Evolutionary conservation across 1,140 invertebrate species (phyloP).

Genomic region (Drosophila pandora): DNA sequence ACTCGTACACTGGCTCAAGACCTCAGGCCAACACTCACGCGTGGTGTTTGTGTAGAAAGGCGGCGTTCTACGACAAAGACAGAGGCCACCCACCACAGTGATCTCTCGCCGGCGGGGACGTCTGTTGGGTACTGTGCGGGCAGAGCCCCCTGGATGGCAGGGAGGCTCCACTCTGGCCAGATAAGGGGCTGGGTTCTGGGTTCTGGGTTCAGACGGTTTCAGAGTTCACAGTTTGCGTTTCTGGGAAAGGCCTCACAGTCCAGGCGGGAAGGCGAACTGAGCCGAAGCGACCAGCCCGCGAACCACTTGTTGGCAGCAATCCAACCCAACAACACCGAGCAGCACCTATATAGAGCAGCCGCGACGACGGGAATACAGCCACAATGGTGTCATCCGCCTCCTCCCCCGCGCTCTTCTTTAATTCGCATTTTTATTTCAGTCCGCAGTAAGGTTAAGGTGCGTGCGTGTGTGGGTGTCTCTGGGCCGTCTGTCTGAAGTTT

Average conservation of each 20-base stretch:
- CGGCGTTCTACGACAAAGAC: not conserved
- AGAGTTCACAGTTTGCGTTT: no score
- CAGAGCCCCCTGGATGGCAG: not conserved
- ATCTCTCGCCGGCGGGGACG: not conserved
- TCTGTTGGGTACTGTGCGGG: not conserved
- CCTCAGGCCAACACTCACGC: conserved; percentile 19
- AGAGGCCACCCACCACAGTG: not conserved
- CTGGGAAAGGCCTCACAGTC: not conserved
- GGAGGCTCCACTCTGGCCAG: no score
- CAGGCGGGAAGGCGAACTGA: conserved; percentile 57
- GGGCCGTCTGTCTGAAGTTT: conserved; percentile 2
- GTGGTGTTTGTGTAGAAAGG: conserved; percentile 1
- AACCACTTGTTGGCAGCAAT: conserved; percentile 74
- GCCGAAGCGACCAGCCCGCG: conserved; percentile 30
- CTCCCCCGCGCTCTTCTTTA: not conserved
- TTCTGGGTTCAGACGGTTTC: no score
- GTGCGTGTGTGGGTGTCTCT: not conserved
- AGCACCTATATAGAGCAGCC: conserved; percentile 10
- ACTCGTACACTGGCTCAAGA: not conserved
- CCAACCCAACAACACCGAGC: conserved; percentile 62
- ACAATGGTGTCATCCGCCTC: conserved; percentile 36
- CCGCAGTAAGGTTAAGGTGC: conserved; percentile 40
- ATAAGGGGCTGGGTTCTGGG: no score
- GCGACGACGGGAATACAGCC: conserved; percentile 19
- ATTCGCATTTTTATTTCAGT: conserved; percentile 2